These are phyloP conservation scores for Loriculus beryllinus DNA, from an alignment of 2,797 vertebrate species.

Conservation along the genomic window DNA sequence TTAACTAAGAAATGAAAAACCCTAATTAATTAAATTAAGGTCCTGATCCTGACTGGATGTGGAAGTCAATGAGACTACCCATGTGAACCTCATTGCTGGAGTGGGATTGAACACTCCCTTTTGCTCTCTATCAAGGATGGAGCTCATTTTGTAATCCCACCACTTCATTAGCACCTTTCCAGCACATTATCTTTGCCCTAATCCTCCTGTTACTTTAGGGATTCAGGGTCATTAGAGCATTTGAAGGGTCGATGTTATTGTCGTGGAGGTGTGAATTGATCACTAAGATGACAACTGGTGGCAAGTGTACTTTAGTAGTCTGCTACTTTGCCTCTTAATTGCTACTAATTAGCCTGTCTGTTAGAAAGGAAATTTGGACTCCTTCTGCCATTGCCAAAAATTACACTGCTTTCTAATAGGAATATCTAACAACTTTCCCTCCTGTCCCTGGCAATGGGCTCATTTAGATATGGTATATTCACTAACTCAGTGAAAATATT, in stretches of 20 bases:
- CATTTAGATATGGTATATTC: not conserved
- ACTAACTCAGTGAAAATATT: not conserved
- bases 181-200: constrained; percentile 67
- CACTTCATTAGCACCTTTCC: constrained; percentile 75
- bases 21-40: constrained; percentile 33
- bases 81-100: not conserved
- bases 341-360: constrained; percentile 71
- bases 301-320: constrained; percentile 85
- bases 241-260: constrained; percentile 81
- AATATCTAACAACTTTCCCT: not conserved
- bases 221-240: constrained; percentile 86
- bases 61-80: not conserved
- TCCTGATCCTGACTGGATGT: not conserved
- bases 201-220: constrained; percentile 78
- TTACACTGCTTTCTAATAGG: not conserved
- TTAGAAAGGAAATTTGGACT: constrained; percentile 47
- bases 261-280: constrained; percentile 87
- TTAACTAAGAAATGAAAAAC: not conserved
- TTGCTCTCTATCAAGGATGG: not conserved
- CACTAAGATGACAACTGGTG: constrained; percentile 86
- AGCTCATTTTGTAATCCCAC: constrained; percentile 33
- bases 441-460: not conserved
- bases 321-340: constrained; percentile 90
- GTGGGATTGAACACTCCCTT: not conserved
- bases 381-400: constrained; percentile 34